Conservation (phyloP, 2,888 invertebrate species). For the Epistrophella euchroma region DNA sequence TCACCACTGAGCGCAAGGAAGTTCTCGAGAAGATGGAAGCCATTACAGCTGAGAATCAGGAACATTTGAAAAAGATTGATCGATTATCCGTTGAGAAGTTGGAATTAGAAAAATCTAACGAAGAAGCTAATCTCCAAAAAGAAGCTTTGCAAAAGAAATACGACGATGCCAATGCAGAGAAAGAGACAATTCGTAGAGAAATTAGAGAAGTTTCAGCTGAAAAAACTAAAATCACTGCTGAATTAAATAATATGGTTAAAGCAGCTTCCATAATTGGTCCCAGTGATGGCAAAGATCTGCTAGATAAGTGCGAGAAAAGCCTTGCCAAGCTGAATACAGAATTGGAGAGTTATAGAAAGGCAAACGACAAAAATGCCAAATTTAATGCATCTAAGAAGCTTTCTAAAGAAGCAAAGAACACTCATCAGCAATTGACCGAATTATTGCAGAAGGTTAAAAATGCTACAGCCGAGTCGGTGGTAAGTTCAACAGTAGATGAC, state of each 20-base stretch:
- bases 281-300: constrained; percentile 77
- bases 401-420: constrained; percentile 83
- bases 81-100: constrained; percentile 85
- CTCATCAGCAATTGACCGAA: constrained; percentile 80
- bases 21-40: constrained; percentile 88
- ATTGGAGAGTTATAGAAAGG: constrained; percentile 82
- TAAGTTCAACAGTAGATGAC: constrained; percentile 58
- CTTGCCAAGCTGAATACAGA: constrained; percentile 81
- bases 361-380: constrained; percentile 82
- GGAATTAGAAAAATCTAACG: constrained; percentile 79
- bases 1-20: constrained; percentile 88
- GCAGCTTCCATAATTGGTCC: constrained; percentile 78
- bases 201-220: constrained; percentile 78
- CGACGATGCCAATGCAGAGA: constrained; percentile 84
- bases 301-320: constrained; percentile 81
- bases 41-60: constrained; percentile 86
- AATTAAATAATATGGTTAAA: constrained; percentile 80
- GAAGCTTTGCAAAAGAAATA: constrained; percentile 82
- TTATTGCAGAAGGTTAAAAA: constrained; percentile 81
- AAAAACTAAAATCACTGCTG: constrained; percentile 80
- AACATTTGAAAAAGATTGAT: constrained; percentile 84
- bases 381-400: constrained; percentile 82
- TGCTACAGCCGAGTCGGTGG: constrained; percentile 79
- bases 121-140: constrained; percentile 75
- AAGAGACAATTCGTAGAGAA: constrained; percentile 80